Base-by-base conservation (phyloP, 2,888 invertebrate genomes). In the Chorisops tibialis region DNA sequence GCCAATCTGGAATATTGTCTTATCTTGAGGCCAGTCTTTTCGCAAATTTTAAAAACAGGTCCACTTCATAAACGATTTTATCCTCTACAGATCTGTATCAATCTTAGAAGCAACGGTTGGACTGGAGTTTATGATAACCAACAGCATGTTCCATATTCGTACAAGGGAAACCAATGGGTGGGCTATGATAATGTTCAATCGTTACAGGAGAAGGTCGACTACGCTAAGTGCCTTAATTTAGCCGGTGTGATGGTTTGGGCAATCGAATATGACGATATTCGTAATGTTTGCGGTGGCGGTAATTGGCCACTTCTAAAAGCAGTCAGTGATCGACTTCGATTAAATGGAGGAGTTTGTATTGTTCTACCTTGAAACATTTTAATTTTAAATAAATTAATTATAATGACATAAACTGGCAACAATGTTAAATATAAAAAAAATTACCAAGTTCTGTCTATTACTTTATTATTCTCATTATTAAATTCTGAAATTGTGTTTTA, bases 181-280 rank as follows among this genome's bases (percentile, higher is more conserved):
- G 76, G 78, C 1, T 80, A 77, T 66, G 80, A 80, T 59, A 71
- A 76, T 65, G 65, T 67, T 11, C 64, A 70, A 59, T 77, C 77
- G 19, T 67, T 78, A 19, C 65, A 64, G 37, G 59, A 69, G 9
- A 80, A 79, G 73, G 80, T 80, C 69, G 58, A 63, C 9, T 58
- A 39, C 3, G 63, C 56, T 64, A 72, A 80, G 75, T 64, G 73
- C 61, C 48, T 70, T 67, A 67, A 78, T 66, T 69, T 85, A 3
- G 83, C 80, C 24, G 86, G 84, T 58, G 79, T 77, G 1, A 84
- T 85, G 84, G 69, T 83, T 4, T 85, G 85, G 85, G 81, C 83
- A 21, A 72, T 85, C 11, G 85, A 85, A 68, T 82, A 82, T 0
- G 85, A 85, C 60, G 85, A 85, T 69, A 81, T 82, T 68, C 72